Conservation (phyloP, 2,888 invertebrate genomes). For the Amphimallon solstitiale region DNA sequence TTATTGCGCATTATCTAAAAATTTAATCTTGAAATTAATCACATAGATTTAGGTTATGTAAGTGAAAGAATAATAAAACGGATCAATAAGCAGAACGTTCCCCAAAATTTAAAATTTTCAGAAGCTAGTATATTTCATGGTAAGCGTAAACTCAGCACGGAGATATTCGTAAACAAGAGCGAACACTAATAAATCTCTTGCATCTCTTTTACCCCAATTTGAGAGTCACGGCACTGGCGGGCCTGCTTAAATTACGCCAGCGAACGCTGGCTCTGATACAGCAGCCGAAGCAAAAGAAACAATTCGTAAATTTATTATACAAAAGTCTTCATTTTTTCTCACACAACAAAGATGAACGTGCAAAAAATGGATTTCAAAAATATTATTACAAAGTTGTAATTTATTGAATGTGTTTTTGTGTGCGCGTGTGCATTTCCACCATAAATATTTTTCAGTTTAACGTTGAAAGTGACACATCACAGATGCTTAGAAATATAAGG, state of each 20-base stretch:
- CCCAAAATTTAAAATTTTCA: constrained; percentile 16
- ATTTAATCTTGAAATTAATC: no score
- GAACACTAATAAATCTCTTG: constrained; percentile 22
- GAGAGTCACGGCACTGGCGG: neutral
- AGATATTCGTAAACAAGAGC: constrained; percentile 23
- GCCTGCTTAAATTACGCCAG: constrained; percentile 14
- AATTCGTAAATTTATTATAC: constrained; percentile 23
- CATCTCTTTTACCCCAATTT: neutral
- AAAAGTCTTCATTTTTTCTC: constrained; percentile 36
- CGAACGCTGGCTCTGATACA: neutral
- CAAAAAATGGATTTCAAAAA: neutral
- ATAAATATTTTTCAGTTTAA: constrained; percentile 34
- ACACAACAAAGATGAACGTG: neutral
- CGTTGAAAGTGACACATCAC: constrained; percentile 38
- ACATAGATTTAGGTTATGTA: no score
- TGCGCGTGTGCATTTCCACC: constrained; percentile 12
- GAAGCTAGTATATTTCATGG: neutral
- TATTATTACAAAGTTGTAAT: constrained; percentile 31
- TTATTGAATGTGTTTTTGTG: constrained; percentile 26
- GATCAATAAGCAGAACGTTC: neutral
- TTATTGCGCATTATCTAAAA: no score
- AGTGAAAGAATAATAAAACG: no score
- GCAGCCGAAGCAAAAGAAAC: constrained; percentile 18
- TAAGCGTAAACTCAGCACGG: constrained; percentile 20
- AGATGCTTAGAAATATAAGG: constrained; percentile 40